phyloP scores from a whole-genome alignment of 2,888 invertebrate species.

The Drosophila meridiana region DNA sequence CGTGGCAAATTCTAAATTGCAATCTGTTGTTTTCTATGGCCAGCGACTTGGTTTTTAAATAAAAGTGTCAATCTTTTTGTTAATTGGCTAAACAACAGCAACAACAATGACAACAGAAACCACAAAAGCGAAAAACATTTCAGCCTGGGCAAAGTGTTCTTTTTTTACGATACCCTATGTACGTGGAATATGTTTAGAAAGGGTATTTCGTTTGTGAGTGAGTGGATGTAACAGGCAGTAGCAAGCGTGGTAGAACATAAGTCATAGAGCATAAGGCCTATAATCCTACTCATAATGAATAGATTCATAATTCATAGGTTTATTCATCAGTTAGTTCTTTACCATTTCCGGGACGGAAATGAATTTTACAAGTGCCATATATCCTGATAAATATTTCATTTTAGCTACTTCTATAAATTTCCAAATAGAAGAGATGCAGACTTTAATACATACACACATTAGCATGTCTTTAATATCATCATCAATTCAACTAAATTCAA shows the following conservation, averaged over 20 bases:
- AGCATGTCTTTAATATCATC: neutral
- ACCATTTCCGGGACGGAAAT: neutral
- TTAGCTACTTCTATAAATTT: too few species aligned
- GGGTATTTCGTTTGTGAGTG: neutral
- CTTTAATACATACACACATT: neutral
- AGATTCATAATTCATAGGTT: too few species aligned
- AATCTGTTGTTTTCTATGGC: conserved; percentile 54
- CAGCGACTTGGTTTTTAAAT: conserved; percentile 55
- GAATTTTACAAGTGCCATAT: too few species aligned
- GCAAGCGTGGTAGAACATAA: neutral
- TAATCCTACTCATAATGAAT: too few species aligned
- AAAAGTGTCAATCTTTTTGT: conserved; percentile 78
- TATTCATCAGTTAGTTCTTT: too few species aligned
- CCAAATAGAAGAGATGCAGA: neutral
- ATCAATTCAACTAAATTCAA: neutral
- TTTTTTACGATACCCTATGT: conserved; percentile 25
- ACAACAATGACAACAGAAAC: conserved; percentile 35
- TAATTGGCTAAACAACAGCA: conserved; percentile 66
- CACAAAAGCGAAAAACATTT: conserved; percentile 34
- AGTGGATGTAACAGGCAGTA: too few species aligned
- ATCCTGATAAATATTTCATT: too few species aligned
- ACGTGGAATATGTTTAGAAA: too few species aligned
- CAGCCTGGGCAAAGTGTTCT: conserved; percentile 32
- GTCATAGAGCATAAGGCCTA: too few species aligned
- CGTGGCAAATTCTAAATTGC: conserved; percentile 69